These are phyloP conservation scores for Brachirus orientalis DNA, from an alignment of 2,113 vertebrate genomes.

Conservation along the genomic window DNA sequence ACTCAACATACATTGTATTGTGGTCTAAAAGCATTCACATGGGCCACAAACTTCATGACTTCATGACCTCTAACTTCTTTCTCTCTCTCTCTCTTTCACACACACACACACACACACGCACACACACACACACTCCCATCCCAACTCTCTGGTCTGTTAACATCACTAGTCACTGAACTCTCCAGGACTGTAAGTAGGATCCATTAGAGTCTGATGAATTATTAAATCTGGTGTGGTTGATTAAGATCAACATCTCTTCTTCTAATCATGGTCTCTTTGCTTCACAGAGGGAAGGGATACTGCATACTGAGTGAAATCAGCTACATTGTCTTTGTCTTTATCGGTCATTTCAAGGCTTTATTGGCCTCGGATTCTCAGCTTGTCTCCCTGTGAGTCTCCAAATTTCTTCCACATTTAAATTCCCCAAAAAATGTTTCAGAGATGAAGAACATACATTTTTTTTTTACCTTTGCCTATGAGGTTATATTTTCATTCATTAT, in stretches of 20 bases:
- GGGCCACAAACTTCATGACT: neutral
- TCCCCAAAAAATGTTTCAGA: no score
- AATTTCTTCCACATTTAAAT: no score
- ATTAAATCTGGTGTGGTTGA: slow-evolving; percentile 62
- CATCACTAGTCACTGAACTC: slow-evolving; percentile 59
- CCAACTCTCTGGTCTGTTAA: slow-evolving; percentile 24
- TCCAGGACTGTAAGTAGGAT: slow-evolving; percentile 69
- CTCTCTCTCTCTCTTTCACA: slow-evolving; percentile 1
- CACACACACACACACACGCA: slow-evolving; percentile 14
- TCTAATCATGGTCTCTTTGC: slow-evolving; percentile 39
- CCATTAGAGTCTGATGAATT: slow-evolving; percentile 72
- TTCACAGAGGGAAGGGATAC: slow-evolving; percentile 11
- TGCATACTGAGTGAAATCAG: neutral
- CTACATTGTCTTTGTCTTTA: no score
- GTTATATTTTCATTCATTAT: no score
- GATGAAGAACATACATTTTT: no score
- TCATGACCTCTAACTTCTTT: slow-evolving; percentile 33
- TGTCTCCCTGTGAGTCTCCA: no score
- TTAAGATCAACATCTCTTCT: slow-evolving; percentile 56
- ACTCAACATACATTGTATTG: neutral
- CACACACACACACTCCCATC: no score
- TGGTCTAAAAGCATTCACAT: slow-evolving; percentile 9
- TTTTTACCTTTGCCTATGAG: no score
- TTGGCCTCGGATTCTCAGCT: no score
- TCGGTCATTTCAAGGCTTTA: no score